Percentiles rank a stretch among this genome's conserved stretches.
Evolutionary conservation across 1,140 invertebrate species (phyloP).

Genomic region (Phymastichus coffea): DNA sequence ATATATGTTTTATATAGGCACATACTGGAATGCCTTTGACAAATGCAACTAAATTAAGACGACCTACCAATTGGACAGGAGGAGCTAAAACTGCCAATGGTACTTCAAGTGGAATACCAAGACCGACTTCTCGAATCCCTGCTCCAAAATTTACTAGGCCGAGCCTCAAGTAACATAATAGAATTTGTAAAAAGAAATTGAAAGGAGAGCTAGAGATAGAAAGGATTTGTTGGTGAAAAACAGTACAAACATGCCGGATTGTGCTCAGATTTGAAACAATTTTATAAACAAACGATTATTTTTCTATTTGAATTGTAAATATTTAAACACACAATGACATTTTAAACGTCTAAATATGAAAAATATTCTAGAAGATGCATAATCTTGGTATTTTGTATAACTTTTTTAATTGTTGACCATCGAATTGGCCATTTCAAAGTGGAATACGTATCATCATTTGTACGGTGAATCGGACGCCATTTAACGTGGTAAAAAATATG

Average conservation of each 20-base stretch:
- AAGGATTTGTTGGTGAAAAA: too few species aligned
- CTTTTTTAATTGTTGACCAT: conserved; percentile 11
- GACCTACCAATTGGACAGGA: conserved; percentile 39
- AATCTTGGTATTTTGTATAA: conserved; percentile 24
- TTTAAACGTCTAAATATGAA: neutral
- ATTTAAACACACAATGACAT: conserved; percentile 2
- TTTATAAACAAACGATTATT: conserved; percentile 14
- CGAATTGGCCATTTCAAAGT: conserved; percentile 15
- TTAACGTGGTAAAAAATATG: conserved; percentile 2
- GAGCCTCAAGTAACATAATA: conserved; percentile 20
- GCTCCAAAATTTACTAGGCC: conserved; percentile 40
- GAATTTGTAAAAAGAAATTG: conserved; percentile 10
- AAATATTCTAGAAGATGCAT: neutral
- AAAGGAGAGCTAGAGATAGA: too few species aligned
- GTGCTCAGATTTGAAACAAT: conserved; percentile 1
- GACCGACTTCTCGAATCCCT: conserved; percentile 52
- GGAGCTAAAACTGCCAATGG: conserved; percentile 29
- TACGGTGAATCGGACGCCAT: conserved; percentile 18
- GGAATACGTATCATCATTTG: conserved; percentile 1
- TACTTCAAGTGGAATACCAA: conserved; percentile 49
- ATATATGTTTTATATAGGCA: conserved; percentile 31
- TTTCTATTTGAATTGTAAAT: conserved; percentile 28
- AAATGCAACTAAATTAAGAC: conserved; percentile 41
- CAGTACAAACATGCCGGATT: conserved; percentile 16
- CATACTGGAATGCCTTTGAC: conserved; percentile 15